Evolutionary conservation across 2,797 vertebrate genomes (phyloP).

Genomic region (Oreortyx pictus): DNA sequence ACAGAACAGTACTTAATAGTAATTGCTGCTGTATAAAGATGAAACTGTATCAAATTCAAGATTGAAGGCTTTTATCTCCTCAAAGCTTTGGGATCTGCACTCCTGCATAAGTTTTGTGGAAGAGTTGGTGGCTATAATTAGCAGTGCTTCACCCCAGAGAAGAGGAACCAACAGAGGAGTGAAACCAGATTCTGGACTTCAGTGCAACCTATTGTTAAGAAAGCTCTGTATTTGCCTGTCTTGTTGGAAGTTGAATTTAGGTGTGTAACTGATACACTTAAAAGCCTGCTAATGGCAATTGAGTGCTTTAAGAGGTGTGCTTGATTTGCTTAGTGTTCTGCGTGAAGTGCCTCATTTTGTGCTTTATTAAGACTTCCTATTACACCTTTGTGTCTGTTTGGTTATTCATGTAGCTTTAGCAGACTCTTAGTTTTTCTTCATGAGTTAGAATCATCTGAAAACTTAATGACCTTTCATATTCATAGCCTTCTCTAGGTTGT

Average conservation of each 20-base stretch:
- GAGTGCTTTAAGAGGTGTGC: background rate
- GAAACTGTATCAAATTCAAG: slow-evolving; percentile 19
- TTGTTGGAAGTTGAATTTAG: slow-evolving; percentile 9
- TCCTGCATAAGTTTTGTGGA: background rate
- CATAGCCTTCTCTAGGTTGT: slow-evolving; percentile 7
- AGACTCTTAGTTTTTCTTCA: slow-evolving; percentile 34
- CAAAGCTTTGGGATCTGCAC: background rate
- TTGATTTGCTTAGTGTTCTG: slow-evolving; percentile 30
- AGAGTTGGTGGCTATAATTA: slow-evolving; percentile 10
- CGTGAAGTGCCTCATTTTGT: slow-evolving; percentile 6
- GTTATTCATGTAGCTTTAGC: slow-evolving; percentile 12
- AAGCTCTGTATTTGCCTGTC: background rate
- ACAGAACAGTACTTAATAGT: background rate
- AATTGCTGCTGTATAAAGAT: background rate
- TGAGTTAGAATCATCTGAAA: slow-evolving; percentile 16
- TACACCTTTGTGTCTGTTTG: slow-evolving; percentile 1
- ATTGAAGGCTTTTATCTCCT: slow-evolving; percentile 21
- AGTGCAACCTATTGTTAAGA: slow-evolving; percentile 2
- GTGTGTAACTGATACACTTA: slow-evolving; percentile 37
- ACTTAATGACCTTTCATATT: background rate
- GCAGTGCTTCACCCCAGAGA: background rate
- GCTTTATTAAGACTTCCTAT: background rate
- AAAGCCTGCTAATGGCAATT: slow-evolving; percentile 46
- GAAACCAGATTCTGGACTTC: slow-evolving; percentile 41
- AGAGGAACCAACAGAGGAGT: slow-evolving; percentile 32